Evolutionary conservation across 2,113 vertebrate genomes (phyloP).

Genomic region (Plecotus auritus): DNA sequence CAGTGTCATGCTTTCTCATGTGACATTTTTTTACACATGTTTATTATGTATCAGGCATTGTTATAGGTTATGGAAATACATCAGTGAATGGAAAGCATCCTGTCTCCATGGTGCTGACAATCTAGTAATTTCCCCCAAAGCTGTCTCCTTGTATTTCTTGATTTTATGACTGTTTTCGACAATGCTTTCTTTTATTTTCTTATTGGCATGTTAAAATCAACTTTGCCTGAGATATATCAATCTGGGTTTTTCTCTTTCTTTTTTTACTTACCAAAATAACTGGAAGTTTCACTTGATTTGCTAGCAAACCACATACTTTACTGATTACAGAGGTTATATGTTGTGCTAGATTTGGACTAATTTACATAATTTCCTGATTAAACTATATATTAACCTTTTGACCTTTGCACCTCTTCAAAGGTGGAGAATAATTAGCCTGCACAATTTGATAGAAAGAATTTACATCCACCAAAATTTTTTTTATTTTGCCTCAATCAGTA

Average conservation of each 20-base stretch:
- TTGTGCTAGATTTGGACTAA: slow-evolving; percentile 58
- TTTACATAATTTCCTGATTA: slow-evolving; percentile 73
- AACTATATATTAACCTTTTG: slow-evolving; percentile 67
- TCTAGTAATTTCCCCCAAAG: not conserved
- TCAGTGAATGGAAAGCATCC: not conserved
- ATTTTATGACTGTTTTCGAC: not conserved
- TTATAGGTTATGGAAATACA: not conserved
- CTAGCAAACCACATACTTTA: slow-evolving; percentile 32
- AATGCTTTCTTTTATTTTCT: not conserved
- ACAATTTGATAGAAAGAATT: slow-evolving; percentile 42
- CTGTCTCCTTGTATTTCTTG: not conserved
- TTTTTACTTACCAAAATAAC: slow-evolving; percentile 19
- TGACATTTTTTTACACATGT: not conserved
- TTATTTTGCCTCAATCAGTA: slow-evolving; percentile 35
- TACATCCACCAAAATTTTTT: slow-evolving; percentile 30
- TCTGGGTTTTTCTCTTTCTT: slow-evolving; percentile 1
- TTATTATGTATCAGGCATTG: not conserved
- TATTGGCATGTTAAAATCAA: not conserved
- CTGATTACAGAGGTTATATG: slow-evolving; percentile 42
- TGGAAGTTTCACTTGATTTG: slow-evolving; percentile 30
- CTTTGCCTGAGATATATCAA: not conserved
- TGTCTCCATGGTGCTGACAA: not conserved
- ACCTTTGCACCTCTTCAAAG: slow-evolving; percentile 64
- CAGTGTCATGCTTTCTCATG: not conserved
- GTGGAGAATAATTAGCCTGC: slow-evolving; percentile 55